Evolutionary conservation across 2,113 vertebrate genomes (phyloP).

Genomic region (Lethenteron reissneri): DNA sequence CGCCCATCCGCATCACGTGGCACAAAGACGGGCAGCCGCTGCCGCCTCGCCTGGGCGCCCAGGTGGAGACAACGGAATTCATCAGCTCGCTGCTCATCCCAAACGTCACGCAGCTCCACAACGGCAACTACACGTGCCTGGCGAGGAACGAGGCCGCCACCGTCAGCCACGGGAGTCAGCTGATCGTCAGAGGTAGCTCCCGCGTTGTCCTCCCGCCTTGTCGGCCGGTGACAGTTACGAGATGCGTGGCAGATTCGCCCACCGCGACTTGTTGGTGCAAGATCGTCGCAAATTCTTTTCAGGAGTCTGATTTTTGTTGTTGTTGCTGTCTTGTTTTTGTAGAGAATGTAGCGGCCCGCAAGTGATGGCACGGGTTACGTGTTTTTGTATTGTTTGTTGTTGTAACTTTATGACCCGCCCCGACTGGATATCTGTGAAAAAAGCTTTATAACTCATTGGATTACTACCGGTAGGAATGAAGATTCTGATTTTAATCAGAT

Average conservation of each 20-base stretch:
- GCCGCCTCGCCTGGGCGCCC: slow-evolving; percentile 59
- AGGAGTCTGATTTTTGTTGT: not conserved
- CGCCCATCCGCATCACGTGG: slow-evolving; percentile 97
- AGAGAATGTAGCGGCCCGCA: too few relatives aligned
- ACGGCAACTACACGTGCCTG: slow-evolving; percentile 96
- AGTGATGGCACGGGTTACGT: too few relatives aligned
- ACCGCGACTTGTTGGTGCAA: not conserved
- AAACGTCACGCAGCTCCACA: slow-evolving; percentile 88
- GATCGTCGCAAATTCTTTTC: not conserved
- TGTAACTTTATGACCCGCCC: too few relatives aligned
- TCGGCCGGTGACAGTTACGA: too few relatives aligned
- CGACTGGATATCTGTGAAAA: too few relatives aligned
- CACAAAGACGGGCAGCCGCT: slow-evolving; percentile 92
- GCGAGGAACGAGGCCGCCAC: slow-evolving; percentile 87
- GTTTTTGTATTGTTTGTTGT: too few relatives aligned
- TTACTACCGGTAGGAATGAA: too few relatives aligned
- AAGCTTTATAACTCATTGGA: too few relatives aligned
- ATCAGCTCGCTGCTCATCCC: slow-evolving; percentile 98
- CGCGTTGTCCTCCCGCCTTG: too few relatives aligned
- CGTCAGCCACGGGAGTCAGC: slow-evolving; percentile 79
- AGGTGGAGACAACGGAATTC: slow-evolving; percentile 91
- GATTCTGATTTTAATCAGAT: too few relatives aligned
- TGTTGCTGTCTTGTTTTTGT: not conserved
- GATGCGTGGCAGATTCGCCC: slow-evolving; percentile 14
- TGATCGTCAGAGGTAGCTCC: slow-evolving; percentile 59